phyloP scores from a whole-genome alignment of 1,140 invertebrate genomes.

The Drosophila mauritiana region DNA sequence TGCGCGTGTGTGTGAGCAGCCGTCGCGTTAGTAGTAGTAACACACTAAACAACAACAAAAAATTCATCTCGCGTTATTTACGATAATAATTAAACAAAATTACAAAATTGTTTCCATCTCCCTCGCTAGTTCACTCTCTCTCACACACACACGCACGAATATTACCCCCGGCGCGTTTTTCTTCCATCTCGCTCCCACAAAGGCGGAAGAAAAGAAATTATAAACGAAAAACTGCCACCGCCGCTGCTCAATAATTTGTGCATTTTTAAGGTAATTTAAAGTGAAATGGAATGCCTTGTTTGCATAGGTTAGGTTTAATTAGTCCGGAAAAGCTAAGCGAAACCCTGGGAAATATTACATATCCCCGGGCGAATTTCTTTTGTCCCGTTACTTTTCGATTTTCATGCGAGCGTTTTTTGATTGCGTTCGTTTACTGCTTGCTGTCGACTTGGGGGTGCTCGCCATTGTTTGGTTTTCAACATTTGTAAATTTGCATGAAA shows the following conservation, averaged over 20 bases:
- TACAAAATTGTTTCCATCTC: slow-evolving; percentile 34
- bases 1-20: slow-evolving; percentile 39
- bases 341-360: slow-evolving; percentile 51
- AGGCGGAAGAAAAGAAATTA: slow-evolving; percentile 54
- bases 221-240: slow-evolving; percentile 33
- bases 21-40: slow-evolving; percentile 27
- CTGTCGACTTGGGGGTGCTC: slow-evolving; percentile 8
- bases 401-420: slow-evolving; percentile 30
- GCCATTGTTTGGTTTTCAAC: slow-evolving; percentile 28
- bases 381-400: slow-evolving; percentile 41
- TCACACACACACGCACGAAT: slow-evolving; percentile 40
- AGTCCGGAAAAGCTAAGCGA: slow-evolving; percentile 30
- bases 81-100: slow-evolving; percentile 46
- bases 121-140: slow-evolving; percentile 10
- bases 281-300: slow-evolving; percentile 14
- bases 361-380: slow-evolving; percentile 39
- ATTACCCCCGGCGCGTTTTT: slow-evolving; percentile 32
- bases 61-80: slow-evolving; percentile 41
- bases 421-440: slow-evolving; percentile 26
- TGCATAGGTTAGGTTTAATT: slow-evolving; percentile 31
- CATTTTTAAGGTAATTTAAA: slow-evolving; percentile 62
- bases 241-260: slow-evolving; percentile 54
- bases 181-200: slow-evolving; percentile 37
- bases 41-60: slow-evolving; percentile 31
- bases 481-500: slow-evolving; percentile 23